phyloP scores from a whole-genome alignment of 2,888 invertebrate species.

The Tenthredo livida region DNA sequence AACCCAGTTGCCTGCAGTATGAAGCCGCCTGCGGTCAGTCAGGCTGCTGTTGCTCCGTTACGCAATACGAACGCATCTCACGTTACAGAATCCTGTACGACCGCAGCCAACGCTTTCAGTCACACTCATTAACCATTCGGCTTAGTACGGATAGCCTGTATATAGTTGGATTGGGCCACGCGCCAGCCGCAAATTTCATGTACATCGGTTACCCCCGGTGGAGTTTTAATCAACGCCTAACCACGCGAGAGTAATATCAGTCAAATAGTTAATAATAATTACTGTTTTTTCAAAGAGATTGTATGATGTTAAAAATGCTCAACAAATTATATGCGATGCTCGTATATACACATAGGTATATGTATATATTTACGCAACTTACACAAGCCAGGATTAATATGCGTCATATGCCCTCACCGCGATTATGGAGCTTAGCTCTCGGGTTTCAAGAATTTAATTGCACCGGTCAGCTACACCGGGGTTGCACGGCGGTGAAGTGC shows the following conservation, averaged over 20 bases:
- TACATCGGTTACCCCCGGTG: neutral
- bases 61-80: slow-evolving; percentile 69
- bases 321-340: neutral
- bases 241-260: neutral
- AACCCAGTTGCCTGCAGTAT: slow-evolving; percentile 28
- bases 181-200: slow-evolving; percentile 27
- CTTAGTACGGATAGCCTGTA: slow-evolving; percentile 59
- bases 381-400: slow-evolving; percentile 52
- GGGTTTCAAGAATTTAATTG: slow-evolving; percentile 70
- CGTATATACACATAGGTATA: neutral
- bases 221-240: neutral
- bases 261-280: neutral
- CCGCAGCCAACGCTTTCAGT: slow-evolving; percentile 48
- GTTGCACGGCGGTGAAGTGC: neutral
- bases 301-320: neutral
- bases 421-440: slow-evolving; percentile 59
- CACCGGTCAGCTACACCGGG: slow-evolving; percentile 57
- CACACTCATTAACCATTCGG: slow-evolving; percentile 61
- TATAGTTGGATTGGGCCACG: slow-evolving; percentile 19
- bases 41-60: slow-evolving; percentile 61
- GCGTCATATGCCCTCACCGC: slow-evolving; percentile 62
- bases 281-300: neutral
- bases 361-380: neutral
- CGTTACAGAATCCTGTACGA: slow-evolving; percentile 67
- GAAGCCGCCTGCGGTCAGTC: slow-evolving; percentile 64